Percentiles rank a stretch among this genome's conserved stretches.
These are phyloP conservation scores for Paramormyrops hopkinsi DNA, from an alignment of 2,797 vertebrate genomes.

Conservation along the genomic window DNA sequence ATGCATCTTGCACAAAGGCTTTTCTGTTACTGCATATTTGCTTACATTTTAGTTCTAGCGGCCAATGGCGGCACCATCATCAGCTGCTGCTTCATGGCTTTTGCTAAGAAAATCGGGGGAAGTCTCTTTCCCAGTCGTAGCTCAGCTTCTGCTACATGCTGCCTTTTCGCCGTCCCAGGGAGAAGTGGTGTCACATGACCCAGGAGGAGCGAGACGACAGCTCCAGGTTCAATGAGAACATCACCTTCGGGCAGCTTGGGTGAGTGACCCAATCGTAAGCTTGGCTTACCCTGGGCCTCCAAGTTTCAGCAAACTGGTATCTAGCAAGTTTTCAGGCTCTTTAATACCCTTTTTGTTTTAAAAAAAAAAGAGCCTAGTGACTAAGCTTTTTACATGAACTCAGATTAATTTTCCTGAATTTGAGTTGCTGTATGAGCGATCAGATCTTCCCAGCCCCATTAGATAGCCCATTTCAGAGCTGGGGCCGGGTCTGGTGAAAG, in stretches of 20 bases:
- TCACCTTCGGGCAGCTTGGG: conserved; percentile 95
- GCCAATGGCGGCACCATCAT: not conserved
- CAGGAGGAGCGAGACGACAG: conserved; percentile 88
- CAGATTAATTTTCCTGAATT: not conserved
- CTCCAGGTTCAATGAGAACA: conserved; percentile 90
- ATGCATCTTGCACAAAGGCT: not conserved
- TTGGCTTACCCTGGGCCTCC: not conserved
- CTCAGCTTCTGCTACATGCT: not conserved
- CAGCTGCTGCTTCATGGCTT: not conserved
- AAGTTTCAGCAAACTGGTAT: not conserved
- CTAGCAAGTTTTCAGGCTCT: not conserved
- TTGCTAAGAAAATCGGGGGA: not conserved
- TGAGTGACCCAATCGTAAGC: conserved; percentile 48
- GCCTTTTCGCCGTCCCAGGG: conserved; percentile 60
- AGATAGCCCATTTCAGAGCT: not conserved
- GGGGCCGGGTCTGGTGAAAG: not conserved
- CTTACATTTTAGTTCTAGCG: not conserved
- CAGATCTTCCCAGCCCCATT: not conserved
- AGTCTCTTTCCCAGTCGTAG: not conserved
- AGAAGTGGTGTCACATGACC: conserved; percentile 98
- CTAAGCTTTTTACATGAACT: not conserved
- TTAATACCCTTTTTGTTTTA: not conserved
- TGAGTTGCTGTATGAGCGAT: not conserved
- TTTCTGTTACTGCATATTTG: not conserved
- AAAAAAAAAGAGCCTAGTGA: not conserved